phyloP scores from a whole-genome alignment of 2,888 invertebrate species.

The Drosophila paracracens region DNA sequence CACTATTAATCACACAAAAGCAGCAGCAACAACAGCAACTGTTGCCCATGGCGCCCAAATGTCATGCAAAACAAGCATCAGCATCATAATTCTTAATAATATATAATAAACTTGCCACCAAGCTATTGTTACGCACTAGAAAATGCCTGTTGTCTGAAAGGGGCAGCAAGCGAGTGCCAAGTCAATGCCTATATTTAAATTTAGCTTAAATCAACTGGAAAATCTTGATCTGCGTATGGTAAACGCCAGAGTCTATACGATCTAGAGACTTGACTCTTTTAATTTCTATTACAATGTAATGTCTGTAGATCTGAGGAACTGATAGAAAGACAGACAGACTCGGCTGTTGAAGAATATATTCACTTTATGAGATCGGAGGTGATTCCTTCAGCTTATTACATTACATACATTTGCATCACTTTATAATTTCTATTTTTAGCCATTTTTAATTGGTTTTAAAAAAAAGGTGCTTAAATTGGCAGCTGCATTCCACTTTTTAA shows the following conservation, averaged over 20 bases:
- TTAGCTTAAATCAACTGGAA: background rate
- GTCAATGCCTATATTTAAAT: background rate
- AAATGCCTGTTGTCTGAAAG: background rate
- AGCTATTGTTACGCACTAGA: conserved; percentile 31
- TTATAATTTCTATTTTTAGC: background rate
- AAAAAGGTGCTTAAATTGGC: background rate
- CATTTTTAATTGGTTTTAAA: background rate
- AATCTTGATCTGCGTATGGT: background rate
- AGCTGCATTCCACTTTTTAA: background rate
- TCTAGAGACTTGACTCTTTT: background rate
- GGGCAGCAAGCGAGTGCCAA: background rate
- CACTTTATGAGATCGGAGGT: background rate
- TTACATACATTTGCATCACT: background rate
- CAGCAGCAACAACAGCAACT: conserved; percentile 22
- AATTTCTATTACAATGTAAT: background rate
- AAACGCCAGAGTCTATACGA: background rate
- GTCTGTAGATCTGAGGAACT: no score
- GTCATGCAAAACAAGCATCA: conserved; percentile 46
- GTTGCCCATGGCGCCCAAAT: conserved; percentile 62
- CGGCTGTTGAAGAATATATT: background rate
- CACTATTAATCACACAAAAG: conserved; percentile 43
- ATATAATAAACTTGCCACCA: conserved; percentile 18
- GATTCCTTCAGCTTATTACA: background rate
- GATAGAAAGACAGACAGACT: background rate
- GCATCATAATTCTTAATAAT: conserved; percentile 12